phyloP scores from a whole-genome alignment of 2,113 vertebrate species.

The Anguilla rostrata region DNA sequence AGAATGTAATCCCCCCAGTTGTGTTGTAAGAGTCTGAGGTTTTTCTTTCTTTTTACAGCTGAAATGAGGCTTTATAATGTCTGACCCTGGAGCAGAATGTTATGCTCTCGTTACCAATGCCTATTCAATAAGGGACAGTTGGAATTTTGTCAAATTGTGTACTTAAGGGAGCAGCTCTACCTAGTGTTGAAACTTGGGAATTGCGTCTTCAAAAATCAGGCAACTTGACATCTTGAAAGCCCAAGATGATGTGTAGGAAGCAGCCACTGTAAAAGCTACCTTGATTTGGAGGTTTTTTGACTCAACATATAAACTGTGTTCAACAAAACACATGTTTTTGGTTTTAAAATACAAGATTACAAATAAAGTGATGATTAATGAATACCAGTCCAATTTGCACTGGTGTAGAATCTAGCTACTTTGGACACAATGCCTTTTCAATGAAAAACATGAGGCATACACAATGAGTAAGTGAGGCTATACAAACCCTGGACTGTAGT shows the following conservation, averaged over 20 bases:
- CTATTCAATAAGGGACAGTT: not conserved
- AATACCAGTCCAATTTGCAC: not conserved
- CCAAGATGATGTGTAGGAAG: not conserved
- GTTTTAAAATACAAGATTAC: not conserved
- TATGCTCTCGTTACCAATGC: not conserved
- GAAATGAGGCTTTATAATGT: not conserved
- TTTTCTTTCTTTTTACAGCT: not conserved
- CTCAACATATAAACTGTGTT: not conserved
- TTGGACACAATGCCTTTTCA: too few species aligned
- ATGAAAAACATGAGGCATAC: too few species aligned
- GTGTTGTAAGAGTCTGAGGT: not conserved
- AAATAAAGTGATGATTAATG: not conserved
- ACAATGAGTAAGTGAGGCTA: too few species aligned
- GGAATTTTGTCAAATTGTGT: not conserved
- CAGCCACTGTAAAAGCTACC: not conserved
- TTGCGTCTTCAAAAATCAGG: not conserved
- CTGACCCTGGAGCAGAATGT: not conserved
- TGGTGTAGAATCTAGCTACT: too few species aligned
- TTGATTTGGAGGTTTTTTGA: not conserved
- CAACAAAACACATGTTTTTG: not conserved
- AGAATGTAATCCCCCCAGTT: not conserved
- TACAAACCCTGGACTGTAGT: too few species aligned
- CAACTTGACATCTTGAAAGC: not conserved
- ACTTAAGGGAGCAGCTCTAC: not conserved
- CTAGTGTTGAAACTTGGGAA: not conserved